Percentiles rank a stretch among this genome's conserved stretches.
These are phyloP conservation scores for Rhegmatorhina hoffmannsi DNA, from an alignment of 2,113 vertebrate genomes.

Conservation along the genomic window DNA sequence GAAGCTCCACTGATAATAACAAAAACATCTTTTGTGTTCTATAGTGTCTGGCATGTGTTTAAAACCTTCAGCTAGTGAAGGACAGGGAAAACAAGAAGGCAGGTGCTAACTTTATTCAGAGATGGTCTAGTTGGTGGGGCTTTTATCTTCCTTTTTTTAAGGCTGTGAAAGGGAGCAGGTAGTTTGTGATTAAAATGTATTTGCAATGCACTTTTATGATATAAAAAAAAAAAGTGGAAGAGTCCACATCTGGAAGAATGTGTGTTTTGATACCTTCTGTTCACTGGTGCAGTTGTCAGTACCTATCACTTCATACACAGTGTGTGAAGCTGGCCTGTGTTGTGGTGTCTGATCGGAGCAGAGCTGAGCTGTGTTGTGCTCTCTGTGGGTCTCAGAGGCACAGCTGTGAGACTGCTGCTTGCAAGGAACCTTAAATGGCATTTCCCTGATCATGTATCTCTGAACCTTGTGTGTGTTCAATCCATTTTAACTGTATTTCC, in stretches of 20 bases:
- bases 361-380: neutral
- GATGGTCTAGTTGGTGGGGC: neutral
- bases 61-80: neutral
- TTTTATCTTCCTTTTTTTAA: neutral
- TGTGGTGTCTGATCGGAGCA: neutral
- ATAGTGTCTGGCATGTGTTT: fast-evolving
- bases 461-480: neutral
- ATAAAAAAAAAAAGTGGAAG: neutral
- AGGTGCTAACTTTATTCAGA: neutral
- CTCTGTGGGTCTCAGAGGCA: neutral
- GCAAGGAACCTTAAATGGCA: neutral
- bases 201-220: neutral
- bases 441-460: neutral
- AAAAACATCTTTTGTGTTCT: neutral
- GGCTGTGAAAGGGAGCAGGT: neutral
- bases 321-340: neutral
- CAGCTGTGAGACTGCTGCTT: neutral
- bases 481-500: neutral
- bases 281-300: neutral
- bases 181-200: neutral
- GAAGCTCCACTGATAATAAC: neutral
- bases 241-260: neutral
- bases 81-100: neutral
- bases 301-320: neutral
- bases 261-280: neutral